Conservation (phyloP, 2,113 vertebrate species). For the Melanerpes aurifrons region DNA sequence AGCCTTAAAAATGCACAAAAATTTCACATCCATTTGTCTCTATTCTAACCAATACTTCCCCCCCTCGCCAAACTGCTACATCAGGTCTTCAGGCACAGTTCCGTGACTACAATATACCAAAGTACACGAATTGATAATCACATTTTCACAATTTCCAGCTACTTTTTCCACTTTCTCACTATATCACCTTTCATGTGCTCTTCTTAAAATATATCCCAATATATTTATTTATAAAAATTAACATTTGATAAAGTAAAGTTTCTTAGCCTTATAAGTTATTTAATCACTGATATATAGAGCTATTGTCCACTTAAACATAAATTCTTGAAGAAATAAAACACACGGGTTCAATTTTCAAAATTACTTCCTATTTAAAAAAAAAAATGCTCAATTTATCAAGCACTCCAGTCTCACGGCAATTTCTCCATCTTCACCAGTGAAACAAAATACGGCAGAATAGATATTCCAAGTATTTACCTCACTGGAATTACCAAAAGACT, state of each 20-base stretch:
- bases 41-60: not conserved
- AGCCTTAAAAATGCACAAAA: not conserved
- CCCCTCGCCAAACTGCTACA: not conserved
- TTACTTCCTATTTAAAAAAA: not conserved
- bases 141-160: not conserved
- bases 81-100: not conserved
- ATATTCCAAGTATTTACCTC: not conserved
- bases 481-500: not conserved
- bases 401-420: not conserved
- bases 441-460: not conserved
- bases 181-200: not conserved
- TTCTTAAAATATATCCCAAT: not conserved
- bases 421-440: not conserved
- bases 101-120: rapidly evolving
- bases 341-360: not conserved
- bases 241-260: not conserved
- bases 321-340: not conserved
- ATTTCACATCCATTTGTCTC: not conserved
- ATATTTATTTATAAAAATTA: not conserved
- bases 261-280: not conserved
- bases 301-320: not conserved
- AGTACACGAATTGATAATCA: not conserved
- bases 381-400: not conserved
- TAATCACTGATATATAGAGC: not conserved
- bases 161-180: not conserved